These are phyloP conservation scores for Amblyopsis hoosieri DNA, from an alignment of 2,797 vertebrate genomes.

Conservation along the genomic window DNA sequence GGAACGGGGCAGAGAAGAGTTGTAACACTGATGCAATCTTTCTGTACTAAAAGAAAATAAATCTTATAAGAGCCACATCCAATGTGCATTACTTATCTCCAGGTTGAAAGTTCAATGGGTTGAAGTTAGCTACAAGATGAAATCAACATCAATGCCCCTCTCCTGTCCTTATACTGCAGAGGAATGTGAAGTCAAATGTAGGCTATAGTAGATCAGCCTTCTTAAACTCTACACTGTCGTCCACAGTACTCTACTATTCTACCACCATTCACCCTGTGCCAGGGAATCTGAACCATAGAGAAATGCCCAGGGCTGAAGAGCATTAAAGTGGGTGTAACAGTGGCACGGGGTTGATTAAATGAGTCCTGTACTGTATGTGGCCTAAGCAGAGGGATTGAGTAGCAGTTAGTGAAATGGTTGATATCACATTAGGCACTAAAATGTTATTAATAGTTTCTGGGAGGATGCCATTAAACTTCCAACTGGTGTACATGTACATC, in stretches of 20 bases:
- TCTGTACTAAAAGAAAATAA: slow-evolving; percentile 29
- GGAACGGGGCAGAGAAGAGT: slow-evolving; percentile 44
- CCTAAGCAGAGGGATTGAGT: slow-evolving; percentile 31
- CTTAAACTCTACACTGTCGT: slow-evolving; percentile 1
- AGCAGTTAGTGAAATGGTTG: slow-evolving; percentile 37
- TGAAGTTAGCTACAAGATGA: slow-evolving; percentile 42
- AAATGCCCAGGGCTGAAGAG: slow-evolving; percentile 31
- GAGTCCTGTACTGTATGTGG: slow-evolving; percentile 47
- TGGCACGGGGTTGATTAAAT: slow-evolving; percentile 41
- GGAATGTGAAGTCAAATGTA: slow-evolving; percentile 37
- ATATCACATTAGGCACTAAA: slow-evolving; percentile 23
- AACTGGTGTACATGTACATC: slow-evolving; percentile 38
- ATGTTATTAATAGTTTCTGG: slow-evolving; percentile 66
- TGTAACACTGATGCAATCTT: slow-evolving; percentile 37
- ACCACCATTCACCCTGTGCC: slow-evolving; percentile 33
- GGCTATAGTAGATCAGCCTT: slow-evolving; percentile 2
- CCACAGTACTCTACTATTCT: slow-evolving; percentile 8
- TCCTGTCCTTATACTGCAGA: slow-evolving; percentile 55
- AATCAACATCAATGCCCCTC: slow-evolving; percentile 51
- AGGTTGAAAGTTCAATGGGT: slow-evolving; percentile 55
- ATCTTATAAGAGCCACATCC: slow-evolving; percentile 25
- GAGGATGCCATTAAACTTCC: slow-evolving; percentile 46
- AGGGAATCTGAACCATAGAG: slow-evolving; percentile 35
- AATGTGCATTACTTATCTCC: slow-evolving; percentile 42
- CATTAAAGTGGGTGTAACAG: slow-evolving; percentile 26